Percentiles rank a stretch among this genome's conserved stretches.
Conservation (phyloP, 2,888 invertebrate species). For the Erebia palarica region DNA sequence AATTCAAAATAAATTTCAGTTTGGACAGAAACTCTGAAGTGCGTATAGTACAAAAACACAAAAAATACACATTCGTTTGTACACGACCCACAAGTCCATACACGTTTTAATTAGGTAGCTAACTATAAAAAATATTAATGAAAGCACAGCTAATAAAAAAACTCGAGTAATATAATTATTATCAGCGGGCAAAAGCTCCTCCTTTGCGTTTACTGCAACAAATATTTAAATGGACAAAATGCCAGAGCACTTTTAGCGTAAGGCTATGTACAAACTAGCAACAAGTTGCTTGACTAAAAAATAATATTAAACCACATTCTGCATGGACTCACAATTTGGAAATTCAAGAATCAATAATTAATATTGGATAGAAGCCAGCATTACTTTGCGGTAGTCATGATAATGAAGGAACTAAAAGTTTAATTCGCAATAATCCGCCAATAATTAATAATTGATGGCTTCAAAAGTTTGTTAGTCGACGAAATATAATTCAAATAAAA, state of each 20-base stretch:
- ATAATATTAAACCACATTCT: not conserved
- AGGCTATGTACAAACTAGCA: not conserved
- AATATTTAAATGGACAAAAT: conserved; percentile 26
- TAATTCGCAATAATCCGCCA: too few relatives aligned
- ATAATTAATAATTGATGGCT: too few relatives aligned
- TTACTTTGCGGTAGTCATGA: too few relatives aligned
- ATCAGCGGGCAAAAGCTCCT: conserved; percentile 18
- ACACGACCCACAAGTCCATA: not conserved
- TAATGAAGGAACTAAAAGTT: too few relatives aligned
- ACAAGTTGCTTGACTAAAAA: not conserved
- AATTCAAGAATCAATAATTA: too few relatives aligned
- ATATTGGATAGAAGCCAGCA: too few relatives aligned
- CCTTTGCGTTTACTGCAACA: conserved; percentile 23
- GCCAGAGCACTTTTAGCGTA: conserved; percentile 7
- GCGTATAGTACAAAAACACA: not conserved
- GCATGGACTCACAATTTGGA: too few relatives aligned
- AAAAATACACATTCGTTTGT: not conserved
- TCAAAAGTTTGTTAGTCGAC: too few relatives aligned
- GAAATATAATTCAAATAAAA: too few relatives aligned
- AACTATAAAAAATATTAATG: conserved; percentile 11
- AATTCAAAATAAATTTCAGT: too few relatives aligned
- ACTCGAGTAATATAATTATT: conserved; percentile 14
- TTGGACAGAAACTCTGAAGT: too few relatives aligned
- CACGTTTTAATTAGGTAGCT: conserved; percentile 7
- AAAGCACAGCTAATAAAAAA: conserved; percentile 7